Conservation (phyloP, 2,113 vertebrate species). For the Pelvicachromis taeniatus region DNA sequence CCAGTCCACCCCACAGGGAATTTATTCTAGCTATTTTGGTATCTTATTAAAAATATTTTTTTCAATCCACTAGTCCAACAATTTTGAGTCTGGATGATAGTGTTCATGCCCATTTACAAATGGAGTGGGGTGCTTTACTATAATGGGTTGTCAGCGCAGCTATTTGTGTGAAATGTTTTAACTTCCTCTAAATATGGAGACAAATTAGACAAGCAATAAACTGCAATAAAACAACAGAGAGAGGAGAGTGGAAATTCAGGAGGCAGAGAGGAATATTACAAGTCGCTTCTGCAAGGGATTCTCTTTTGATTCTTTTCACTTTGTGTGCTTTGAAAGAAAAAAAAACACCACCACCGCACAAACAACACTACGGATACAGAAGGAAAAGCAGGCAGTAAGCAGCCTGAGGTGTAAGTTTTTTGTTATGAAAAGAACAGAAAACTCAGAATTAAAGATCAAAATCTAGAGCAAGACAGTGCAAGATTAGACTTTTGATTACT, state of each 20-base stretch:
- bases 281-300: background rate
- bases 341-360: background rate
- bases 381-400: background rate
- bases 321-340: background rate
- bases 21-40: background rate
- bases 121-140: background rate
- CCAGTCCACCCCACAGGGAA: background rate
- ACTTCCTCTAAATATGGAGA: background rate
- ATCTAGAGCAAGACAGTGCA: constrained; percentile 8
- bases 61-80: background rate
- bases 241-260: background rate
- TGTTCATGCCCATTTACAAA: background rate
- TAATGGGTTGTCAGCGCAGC: background rate
- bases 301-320: background rate
- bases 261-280: background rate
- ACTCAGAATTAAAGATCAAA: constrained; percentile 45
- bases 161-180: background rate
- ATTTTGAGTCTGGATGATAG: background rate
- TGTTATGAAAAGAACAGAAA: background rate
- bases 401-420: background rate
- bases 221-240: background rate
- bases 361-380: background rate
- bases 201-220: background rate
- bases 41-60: background rate
- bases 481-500: constrained; percentile 31